Percentiles rank a stretch among this genome's conserved stretches.
These are phyloP conservation scores for Cyanoliseus patagonus DNA, from an alignment of 2,113 vertebrate species.

Conservation along the genomic window DNA sequence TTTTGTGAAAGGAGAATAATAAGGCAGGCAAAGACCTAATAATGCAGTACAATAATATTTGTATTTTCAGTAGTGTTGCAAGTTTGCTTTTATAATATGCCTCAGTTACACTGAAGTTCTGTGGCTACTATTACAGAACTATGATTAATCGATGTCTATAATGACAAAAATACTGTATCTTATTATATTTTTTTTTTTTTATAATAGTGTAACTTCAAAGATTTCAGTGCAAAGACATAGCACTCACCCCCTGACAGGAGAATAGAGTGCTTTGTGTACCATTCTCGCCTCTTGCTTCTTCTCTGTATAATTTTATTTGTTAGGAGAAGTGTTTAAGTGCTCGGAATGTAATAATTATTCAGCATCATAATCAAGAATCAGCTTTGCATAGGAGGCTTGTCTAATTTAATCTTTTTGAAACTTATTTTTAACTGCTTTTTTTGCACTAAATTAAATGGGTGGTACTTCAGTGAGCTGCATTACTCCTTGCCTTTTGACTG, in stretches of 20 bases:
- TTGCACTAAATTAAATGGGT: neutral
- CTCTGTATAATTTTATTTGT: neutral
- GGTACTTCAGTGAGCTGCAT: neutral
- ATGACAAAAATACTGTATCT: neutral
- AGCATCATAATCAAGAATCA: neutral
- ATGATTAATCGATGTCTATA: neutral
- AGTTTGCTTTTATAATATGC: neutral
- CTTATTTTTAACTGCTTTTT: neutral
- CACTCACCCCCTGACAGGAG: neutral
- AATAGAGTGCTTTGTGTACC: neutral
- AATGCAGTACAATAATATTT: neutral
- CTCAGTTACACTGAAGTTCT: neutral
- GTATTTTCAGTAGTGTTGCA: neutral
- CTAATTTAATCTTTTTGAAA: neutral
- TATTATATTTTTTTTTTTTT: neutral
- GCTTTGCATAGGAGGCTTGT: neutral
- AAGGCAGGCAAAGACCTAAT: neutral
- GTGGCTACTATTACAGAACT: neutral
- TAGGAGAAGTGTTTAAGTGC: neutral
- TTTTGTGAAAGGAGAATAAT: neutral
- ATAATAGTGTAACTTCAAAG: conserved; percentile 15
- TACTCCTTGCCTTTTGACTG: neutral
- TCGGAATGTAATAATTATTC: neutral
- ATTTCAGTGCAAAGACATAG: neutral
- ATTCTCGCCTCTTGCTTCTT: neutral